Evolutionary conservation across 2,113 vertebrate genomes (phyloP).

Genomic region (Ictidomys tridecemlineatus): DNA sequence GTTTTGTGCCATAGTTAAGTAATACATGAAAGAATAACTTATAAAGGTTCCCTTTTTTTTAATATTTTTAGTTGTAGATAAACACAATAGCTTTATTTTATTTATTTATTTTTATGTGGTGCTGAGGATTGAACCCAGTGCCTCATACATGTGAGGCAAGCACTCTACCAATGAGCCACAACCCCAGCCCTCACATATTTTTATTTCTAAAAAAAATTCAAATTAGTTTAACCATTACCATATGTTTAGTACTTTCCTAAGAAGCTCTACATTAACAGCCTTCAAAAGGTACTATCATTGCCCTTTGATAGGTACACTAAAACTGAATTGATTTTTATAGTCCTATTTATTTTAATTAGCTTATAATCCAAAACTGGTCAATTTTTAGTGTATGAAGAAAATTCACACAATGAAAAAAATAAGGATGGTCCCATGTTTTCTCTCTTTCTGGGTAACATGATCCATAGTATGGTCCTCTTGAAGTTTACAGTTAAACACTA

Average conservation of each 20-base stretch:
- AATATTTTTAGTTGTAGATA: no score
- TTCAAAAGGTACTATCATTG: neutral
- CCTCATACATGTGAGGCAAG: no score
- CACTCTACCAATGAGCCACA: no score
- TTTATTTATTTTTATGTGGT: no score
- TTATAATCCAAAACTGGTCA: neutral
- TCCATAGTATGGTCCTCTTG: neutral
- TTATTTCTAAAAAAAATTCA: neutral
- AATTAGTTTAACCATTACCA: no score
- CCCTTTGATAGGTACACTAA: neutral
- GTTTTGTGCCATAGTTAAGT: constrained; percentile 40
- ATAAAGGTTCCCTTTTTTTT: neutral
- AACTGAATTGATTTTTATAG: neutral
- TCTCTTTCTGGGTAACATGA: constrained; percentile 8
- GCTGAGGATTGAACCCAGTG: no score
- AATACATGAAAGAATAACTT: neutral
- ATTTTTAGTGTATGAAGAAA: constrained; percentile 32
- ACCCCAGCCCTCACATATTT: neutral
- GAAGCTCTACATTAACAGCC: neutral
- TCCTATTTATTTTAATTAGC: neutral
- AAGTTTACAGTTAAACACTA: constrained; percentile 7
- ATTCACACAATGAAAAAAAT: neutral
- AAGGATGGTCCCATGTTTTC: neutral
- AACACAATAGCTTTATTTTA: no score
- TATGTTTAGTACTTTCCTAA: neutral